These are phyloP conservation scores for Drosophila insularis DNA, from an alignment of 1,140 invertebrate genomes.

Conservation along the genomic window DNA sequence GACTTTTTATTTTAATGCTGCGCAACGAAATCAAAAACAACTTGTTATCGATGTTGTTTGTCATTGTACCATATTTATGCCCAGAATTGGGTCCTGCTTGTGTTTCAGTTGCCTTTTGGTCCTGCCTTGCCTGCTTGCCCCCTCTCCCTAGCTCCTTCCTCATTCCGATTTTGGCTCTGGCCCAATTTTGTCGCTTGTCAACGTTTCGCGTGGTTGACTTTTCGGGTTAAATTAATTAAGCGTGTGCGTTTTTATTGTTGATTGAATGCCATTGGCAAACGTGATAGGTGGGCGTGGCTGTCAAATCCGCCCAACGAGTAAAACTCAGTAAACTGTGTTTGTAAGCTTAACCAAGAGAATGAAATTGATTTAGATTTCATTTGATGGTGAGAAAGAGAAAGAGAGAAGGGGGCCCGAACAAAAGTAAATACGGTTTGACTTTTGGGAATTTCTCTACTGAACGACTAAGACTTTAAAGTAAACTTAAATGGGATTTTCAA, in stretches of 20 bases:
- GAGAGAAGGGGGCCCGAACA: no score
- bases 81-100: background rate
- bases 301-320: background rate
- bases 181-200: constrained; percentile 48
- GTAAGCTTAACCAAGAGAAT: constrained; percentile 5
- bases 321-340: background rate
- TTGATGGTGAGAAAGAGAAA: background rate
- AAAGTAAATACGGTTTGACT: background rate
- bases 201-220: constrained; percentile 69
- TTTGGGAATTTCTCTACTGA: background rate
- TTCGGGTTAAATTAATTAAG: constrained; percentile 79
- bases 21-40: constrained; percentile 69
- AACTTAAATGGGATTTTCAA: background rate
- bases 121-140: background rate
- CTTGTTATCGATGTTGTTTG: constrained; percentile 72
- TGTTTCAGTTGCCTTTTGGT: background rate
- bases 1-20: constrained; percentile 68
- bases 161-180: no score
- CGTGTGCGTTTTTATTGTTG: constrained; percentile 79
- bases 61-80: constrained; percentile 54
- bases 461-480: background rate
- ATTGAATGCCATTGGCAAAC: constrained; percentile 49
- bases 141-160: background rate
- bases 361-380: background rate
- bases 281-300: constrained; percentile 14